Base-by-base conservation (phyloP, 2,797 vertebrate species). In the Poeciliopsis infans region DNA sequence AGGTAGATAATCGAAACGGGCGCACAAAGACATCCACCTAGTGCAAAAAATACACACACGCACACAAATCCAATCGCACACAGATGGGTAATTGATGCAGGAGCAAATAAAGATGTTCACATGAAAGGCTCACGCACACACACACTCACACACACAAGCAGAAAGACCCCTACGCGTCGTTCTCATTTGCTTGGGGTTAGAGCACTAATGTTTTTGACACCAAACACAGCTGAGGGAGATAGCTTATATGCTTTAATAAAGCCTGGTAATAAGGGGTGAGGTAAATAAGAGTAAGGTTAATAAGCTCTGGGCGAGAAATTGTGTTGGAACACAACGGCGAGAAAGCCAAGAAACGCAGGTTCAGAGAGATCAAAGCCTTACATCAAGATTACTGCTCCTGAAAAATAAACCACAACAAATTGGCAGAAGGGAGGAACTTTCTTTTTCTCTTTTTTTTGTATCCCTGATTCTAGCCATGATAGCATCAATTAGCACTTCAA, bases 401-500 rank as follows among this genome's bases (percentile, higher is more conserved):
- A 89, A 94, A 90, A 91, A 93, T 87, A 84, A 84, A 93, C 75
- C 90, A 85, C 87, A 92, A 92, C 93, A 94, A 93, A 93, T 92
- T 90, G 91, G 88, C 83, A 47, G 78, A 85, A 66, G 87, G 70
- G 53, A 79, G 84, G 85, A 85, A 88, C 83, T 88, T 86, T 77
- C 82, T 85, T 18, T 6, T 47, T 47, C 82, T 85, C 0, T 23
- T 8, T 23, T 53, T 82, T 85, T 89, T 59, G 31, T 31, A 70
- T 46, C 18, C 83, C 83, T 78, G 90, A 91, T 91, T 91, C 88
- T 59, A 83, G 80, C 84, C 82, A 79, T 72, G 92, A 94, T 93
- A 87, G 91, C 87, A 70, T 85, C 92, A 88, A 94, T 94, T 94
- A 94, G 91, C 93, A 93, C 92, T 94, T 94, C 92, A 94, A 95